A percentile compares a stretch with the other conserved stretches of the same genome.
These are phyloP conservation scores for Irena cyanogastra DNA, from an alignment of 2,113 vertebrate genomes.

Conservation along the genomic window DNA sequence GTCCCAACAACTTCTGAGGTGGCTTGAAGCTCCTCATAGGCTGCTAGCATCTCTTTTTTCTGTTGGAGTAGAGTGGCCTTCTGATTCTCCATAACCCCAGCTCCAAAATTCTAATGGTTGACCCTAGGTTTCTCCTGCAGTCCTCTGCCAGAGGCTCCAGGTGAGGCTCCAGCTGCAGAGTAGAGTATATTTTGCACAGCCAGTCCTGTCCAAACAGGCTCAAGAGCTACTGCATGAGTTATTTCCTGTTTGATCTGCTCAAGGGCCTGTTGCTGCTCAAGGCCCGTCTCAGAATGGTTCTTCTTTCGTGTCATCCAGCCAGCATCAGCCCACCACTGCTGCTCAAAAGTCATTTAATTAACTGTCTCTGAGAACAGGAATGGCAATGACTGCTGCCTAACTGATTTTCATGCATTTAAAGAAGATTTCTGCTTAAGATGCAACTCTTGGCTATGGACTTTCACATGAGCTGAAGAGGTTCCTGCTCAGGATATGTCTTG, in stretches of 20 bases:
- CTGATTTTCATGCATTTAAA: not conserved
- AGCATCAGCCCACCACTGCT: not conserved
- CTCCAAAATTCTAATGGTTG: not conserved
- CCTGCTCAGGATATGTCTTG: not conserved
- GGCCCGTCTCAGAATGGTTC: not conserved
- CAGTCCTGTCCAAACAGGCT: not conserved
- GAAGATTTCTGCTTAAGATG: not conserved
- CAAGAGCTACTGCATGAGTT: not conserved
- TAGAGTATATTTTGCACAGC: not conserved
- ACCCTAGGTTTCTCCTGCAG: not conserved
- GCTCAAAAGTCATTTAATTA: not conserved
- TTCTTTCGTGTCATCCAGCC: not conserved
- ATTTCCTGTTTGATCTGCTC: not conserved
- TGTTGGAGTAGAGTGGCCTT: not conserved
- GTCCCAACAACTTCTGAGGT: not conserved
- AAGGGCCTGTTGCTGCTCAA: not conserved
- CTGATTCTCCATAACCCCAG: not conserved
- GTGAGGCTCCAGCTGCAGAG: not conserved
- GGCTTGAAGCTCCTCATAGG: not conserved
- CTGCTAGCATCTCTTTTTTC: not conserved
- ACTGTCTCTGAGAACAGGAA: not conserved
- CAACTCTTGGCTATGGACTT: not conserved
- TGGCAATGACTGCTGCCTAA: not conserved
- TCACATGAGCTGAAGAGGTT: not conserved
- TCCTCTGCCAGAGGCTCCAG: not conserved